These are phyloP conservation scores for Zaprionus lachaisei DNA, from an alignment of 1,140 invertebrate species.

Conservation along the genomic window DNA sequence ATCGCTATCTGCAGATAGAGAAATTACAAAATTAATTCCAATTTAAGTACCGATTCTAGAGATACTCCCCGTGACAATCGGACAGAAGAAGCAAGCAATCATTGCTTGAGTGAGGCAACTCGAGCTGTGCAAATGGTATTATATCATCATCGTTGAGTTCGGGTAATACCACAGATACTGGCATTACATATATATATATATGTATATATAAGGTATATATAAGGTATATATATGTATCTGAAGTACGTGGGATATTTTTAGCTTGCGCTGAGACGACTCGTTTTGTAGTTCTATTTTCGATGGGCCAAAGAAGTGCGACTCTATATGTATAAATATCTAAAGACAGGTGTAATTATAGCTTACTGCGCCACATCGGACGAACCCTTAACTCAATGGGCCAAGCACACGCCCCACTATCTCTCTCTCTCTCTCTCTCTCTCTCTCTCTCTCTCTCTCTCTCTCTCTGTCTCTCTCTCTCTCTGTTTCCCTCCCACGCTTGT, in stretches of 20 bases:
- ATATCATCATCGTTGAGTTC: not conserved
- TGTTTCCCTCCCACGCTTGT: not conserved
- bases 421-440: not conserved
- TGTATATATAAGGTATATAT: not conserved
- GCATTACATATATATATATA: not conserved
- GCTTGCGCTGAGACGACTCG: not conserved
- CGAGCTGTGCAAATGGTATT: not conserved
- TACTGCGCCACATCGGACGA: not conserved
- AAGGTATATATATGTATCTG: not conserved
- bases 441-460: not conserved
- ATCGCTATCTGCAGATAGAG: conserved; percentile 1
- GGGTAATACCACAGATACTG: not conserved
- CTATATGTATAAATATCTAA: conserved; percentile 4
- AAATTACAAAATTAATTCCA: conserved; percentile 3
- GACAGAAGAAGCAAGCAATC: not conserved
- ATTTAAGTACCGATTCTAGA: not conserved
- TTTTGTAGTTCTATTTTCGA: conserved; percentile 10
- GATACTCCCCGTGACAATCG: not conserved
- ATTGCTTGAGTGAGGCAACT: not conserved
- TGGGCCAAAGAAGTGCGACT: not conserved
- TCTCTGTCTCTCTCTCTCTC: too few relatives aligned
- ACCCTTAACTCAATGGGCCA: conserved; percentile 1
- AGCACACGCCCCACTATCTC: not conserved
- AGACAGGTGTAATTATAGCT: conserved; percentile 1
- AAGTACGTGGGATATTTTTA: not conserved